These are phyloP conservation scores for Euphonia xanthogaster DNA, from an alignment of 2,797 vertebrate genomes.

Conservation along the genomic window DNA sequence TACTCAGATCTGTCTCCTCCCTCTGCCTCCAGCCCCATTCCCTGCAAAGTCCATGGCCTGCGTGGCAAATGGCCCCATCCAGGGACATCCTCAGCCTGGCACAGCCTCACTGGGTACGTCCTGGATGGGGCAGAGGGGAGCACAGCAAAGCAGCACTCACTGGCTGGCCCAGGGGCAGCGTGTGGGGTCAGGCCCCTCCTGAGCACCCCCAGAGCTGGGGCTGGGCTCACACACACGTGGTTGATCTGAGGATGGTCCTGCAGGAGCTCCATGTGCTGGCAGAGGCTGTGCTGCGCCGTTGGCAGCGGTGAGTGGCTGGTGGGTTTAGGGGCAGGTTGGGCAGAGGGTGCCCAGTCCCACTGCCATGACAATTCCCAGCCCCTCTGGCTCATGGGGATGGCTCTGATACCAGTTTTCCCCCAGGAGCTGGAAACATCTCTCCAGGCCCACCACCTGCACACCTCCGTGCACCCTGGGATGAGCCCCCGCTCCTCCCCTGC, in stretches of 20 bases:
- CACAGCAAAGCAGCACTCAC: rapidly evolving
- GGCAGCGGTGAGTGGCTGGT: not conserved
- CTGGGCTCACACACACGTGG: rapidly evolving
- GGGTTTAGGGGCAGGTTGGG: not conserved
- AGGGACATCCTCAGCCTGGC: not conserved
- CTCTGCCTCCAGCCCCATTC: not conserved
- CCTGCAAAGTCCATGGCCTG: not conserved
- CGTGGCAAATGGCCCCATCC: not conserved
- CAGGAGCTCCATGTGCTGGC: not conserved
- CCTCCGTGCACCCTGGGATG: not conserved
- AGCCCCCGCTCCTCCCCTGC: not conserved
- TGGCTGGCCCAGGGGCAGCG: rapidly evolving
- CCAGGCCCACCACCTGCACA: rapidly evolving
- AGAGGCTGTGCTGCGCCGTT: not conserved
- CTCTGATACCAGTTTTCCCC: rapidly evolving
- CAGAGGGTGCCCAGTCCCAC: not conserved
- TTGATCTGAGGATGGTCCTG: rapidly evolving
- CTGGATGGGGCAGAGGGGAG: not conserved
- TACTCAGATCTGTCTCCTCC: not conserved
- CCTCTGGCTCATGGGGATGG: not conserved
- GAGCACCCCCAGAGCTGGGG: not conserved
- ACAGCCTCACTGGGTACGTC: not conserved
- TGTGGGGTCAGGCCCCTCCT: not conserved
- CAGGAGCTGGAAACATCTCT: not conserved
- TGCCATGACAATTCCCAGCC: not conserved